Evolutionary conservation across 1,140 invertebrate genomes (phyloP), one percentile per base, ranked within the genome.

Genomic region (Antheraea mylitta): DNA sequence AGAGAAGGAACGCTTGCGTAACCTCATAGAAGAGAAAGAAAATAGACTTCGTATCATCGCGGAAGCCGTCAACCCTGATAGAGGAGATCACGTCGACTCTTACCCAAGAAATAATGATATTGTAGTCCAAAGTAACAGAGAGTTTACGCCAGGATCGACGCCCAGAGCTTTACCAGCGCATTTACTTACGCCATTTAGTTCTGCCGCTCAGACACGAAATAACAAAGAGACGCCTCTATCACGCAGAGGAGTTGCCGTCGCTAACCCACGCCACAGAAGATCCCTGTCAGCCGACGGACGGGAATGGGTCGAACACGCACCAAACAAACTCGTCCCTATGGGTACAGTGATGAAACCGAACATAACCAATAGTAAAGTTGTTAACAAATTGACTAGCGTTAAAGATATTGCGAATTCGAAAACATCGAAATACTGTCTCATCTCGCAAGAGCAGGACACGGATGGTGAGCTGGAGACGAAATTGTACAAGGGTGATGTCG

Each of bases 401-500:
- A 95, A 93, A 75, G 96, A 98, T 82, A 93, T 98, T 30, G 94
- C 94, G 0, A 94, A 95, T 69, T 93, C 95, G 5, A 96, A 96
- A 72, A 95, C 95, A 37, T 96, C 95, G 0, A 98, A 98, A 86
- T 99, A 99, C 86, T 96, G 97, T 72, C 92, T 99, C 0, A 96
- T 98, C 30, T 96, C 97, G 0, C 98, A 99, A 91, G 96, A 98
- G 75, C 95, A 96, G 58, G 98, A 99, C 85, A 96, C 96, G 0
- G 96, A 97, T 79, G 99, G 98, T 0, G 97, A 98, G 85, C 89
- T 99, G 3, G 97, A 98, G 91, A 99, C 98, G 0, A 97, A 97
- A 79, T 81, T 99, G 53, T 97, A 97, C 79, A 99, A 99, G 94
- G 98, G 96, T 59, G 97, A 99, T 88, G 96, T 99, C 37, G 93